Conservation (phyloP, 2,797 vertebrate genomes). For the Chromis chromis region DNA sequence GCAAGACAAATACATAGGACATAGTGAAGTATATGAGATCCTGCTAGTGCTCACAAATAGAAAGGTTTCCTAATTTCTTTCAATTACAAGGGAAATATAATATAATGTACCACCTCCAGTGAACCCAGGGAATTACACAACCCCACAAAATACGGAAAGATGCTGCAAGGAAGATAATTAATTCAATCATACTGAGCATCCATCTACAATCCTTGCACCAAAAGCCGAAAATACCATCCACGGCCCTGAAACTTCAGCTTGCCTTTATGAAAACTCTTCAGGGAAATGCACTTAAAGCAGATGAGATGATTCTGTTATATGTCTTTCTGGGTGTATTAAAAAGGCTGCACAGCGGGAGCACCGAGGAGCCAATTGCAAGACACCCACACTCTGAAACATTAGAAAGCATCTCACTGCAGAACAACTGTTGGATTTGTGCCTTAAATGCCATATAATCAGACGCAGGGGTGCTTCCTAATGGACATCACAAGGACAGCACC, state of each 20-base stretch:
- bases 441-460: neutral
- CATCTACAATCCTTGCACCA: neutral
- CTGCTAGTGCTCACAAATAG: neutral
- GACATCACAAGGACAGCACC: neutral
- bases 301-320: neutral
- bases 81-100: neutral
- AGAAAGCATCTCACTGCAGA: neutral
- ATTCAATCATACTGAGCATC: constrained; percentile 8
- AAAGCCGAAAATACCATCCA: neutral
- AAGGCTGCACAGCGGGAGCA: neutral
- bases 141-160: neutral
- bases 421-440: neutral
- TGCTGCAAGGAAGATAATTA: neutral
- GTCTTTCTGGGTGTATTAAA: neutral
- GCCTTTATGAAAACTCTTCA: neutral
- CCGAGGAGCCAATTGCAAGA: neutral
- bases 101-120: neutral
- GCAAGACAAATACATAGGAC: neutral
- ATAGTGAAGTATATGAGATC: neutral
- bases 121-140: neutral
- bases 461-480: neutral
- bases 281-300: neutral
- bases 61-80: neutral
- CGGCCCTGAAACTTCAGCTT: neutral
- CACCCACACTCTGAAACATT: neutral